Conservation (phyloP, 2,113 vertebrate species). For the Baryphthengus martii region DNA sequence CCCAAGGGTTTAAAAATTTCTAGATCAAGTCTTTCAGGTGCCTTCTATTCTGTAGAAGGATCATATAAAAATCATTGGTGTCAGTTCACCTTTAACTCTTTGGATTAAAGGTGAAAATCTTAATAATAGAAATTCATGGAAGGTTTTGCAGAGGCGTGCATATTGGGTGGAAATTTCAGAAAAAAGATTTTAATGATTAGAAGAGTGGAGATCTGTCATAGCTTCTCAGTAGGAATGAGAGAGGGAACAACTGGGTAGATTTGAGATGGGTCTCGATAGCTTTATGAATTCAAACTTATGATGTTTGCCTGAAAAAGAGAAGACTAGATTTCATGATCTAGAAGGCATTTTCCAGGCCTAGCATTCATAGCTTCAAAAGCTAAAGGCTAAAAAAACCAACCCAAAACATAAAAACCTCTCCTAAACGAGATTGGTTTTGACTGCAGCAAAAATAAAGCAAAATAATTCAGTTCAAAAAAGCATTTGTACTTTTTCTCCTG, state of each 20-base stretch:
- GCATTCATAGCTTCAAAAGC: background rate
- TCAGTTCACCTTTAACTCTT: background rate
- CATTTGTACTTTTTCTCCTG: background rate
- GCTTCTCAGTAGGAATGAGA: background rate
- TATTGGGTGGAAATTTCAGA: background rate
- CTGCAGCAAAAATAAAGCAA: background rate
- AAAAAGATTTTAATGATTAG: background rate
- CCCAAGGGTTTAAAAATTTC: background rate
- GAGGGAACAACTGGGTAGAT: background rate
- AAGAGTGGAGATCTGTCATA: background rate
- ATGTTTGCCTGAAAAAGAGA: background rate
- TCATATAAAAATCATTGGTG: background rate
- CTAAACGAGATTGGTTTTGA: background rate
- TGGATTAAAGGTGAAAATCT: background rate
- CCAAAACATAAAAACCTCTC: background rate
- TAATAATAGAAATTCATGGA: background rate
- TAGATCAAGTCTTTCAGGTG: background rate
- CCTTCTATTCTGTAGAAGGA: background rate
- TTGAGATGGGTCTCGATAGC: background rate
- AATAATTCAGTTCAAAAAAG: background rate
- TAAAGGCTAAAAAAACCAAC: background rate
- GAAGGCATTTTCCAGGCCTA: background rate
- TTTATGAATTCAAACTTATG: background rate
- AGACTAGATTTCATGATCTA: background rate
- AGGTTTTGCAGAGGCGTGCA: background rate